Conservation (phyloP, 2,888 invertebrate genomes). For the Polydrusus cervinus region DNA sequence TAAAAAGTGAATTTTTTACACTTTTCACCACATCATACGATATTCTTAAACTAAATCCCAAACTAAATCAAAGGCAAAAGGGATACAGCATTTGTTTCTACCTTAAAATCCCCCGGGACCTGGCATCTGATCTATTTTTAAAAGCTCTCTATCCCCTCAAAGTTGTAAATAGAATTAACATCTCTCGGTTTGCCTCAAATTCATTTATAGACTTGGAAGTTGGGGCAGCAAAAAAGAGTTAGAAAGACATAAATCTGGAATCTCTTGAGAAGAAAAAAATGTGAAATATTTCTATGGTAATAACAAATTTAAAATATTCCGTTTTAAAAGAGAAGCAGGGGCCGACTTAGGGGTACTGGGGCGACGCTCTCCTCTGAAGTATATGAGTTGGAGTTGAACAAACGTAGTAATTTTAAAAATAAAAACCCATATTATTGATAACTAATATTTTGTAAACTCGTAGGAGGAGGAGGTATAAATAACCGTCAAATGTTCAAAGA, state of each 20-base stretch:
- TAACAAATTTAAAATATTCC: neutral
- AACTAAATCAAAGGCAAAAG: slow-evolving; percentile 20
- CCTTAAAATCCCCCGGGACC: neutral
- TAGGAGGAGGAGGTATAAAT: too few relatives aligned
- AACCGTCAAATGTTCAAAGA: too few relatives aligned
- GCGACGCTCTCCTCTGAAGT: too few relatives aligned
- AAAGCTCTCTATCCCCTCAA: slow-evolving; percentile 26
- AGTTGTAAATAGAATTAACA: slow-evolving; percentile 43
- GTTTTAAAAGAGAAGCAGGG: neutral
- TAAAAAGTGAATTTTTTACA: too few relatives aligned
- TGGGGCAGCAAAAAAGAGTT: slow-evolving; percentile 7
- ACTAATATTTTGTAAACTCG: too few relatives aligned
- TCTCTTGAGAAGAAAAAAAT: neutral
- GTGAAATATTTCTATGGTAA: neutral
- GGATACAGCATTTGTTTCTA: slow-evolving; percentile 1
- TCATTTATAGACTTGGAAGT: slow-evolving; percentile 12
- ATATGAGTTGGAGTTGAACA: too few relatives aligned
- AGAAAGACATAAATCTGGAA: slow-evolving; percentile 4
- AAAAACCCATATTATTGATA: too few relatives aligned
- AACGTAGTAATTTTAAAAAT: too few relatives aligned
- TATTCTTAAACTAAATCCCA: neutral
- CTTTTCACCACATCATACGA: too few relatives aligned
- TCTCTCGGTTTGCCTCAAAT: slow-evolving; percentile 33
- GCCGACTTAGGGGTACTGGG: too few relatives aligned
- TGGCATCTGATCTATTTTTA: slow-evolving; percentile 44